Base-by-base conservation (phyloP, 92 coral and sea anemone genomes). In the Zoanthus gigantus region DNA sequence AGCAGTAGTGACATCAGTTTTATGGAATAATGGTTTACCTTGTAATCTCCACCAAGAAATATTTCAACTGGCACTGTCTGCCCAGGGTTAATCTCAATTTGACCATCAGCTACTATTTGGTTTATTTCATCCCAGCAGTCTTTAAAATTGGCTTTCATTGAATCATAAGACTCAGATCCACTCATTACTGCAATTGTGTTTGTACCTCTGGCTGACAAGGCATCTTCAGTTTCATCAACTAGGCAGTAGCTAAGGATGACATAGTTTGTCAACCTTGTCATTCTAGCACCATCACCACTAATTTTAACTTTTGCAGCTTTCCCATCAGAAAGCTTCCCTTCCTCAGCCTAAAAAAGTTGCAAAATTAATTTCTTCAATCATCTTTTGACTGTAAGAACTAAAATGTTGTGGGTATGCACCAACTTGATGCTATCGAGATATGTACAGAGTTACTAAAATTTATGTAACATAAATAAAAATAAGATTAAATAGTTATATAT, bases 181-280 rank as follows among this genome's bases (percentile, higher is more conserved):
- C 88, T 87, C 88, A 90, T 82, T 0, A 87, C 88, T n/a, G 93
- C 91, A 60, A 81, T 90, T 23, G 93, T 87, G 78, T 90, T 81
- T 44, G 88, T 86, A 56, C 63, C 63, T 56, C 63, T 56, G 63
- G 63, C 63, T 56, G 63, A 56, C 63, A 56, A 56, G 67, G 67
- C 67, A 60, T 60, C 67, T 60, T 60, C 67, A 60, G 67, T 60
- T 60, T 60, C 67, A 60, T 60, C 67, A 60, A 60, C 18, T 60
- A 60, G 67, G 67, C 67, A 60, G n/a, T 60, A 60, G n/a, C 67
- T 60, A 60, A 60, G 67, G 16, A 60, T 60, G 29, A 13, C 67
- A 60, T 60, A 60, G 67, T 60, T 56, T 56, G 63, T 56, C 63
- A 56, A 56, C 63, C 63, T 56, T 56, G 63, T 56, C 63, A 56